Evolutionary conservation across 2,888 invertebrate species (phyloP).

Genomic region (Perizoma affinitatum): DNA sequence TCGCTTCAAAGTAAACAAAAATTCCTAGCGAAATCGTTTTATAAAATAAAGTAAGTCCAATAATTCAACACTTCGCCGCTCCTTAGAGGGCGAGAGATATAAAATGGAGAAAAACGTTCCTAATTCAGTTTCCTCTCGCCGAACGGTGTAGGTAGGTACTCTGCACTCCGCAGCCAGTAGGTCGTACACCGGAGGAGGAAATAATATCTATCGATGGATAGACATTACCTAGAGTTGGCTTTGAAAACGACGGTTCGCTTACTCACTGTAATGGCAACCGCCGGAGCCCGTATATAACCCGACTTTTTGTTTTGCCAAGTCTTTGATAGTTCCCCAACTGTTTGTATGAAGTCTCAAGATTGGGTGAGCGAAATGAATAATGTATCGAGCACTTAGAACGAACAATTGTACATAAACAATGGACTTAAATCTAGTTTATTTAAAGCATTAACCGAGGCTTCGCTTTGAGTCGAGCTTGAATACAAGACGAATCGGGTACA

Average conservation of each 20-base stretch:
- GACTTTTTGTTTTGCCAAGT: conserved; percentile 40
- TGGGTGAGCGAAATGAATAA: conserved; percentile 38
- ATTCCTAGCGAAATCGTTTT: conserved; percentile 71
- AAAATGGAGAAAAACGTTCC: conserved; percentile 78
- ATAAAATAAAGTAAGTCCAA: conserved; percentile 80
- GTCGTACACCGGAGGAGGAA: conserved; percentile 57
- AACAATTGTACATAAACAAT: conserved; percentile 54
- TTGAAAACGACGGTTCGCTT: conserved; percentile 54
- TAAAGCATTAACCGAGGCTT: conserved; percentile 51
- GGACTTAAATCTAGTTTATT: conserved; percentile 53
- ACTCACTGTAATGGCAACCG: conserved; percentile 52
- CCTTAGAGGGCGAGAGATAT: conserved; percentile 70
- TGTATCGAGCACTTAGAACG: conserved; percentile 40
- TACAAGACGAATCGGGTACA: conserved; percentile 68
- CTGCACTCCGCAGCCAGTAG: conserved; percentile 61
- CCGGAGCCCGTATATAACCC: conserved; percentile 37
- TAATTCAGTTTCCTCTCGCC: conserved; percentile 76
- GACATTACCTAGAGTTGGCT: conserved; percentile 51
- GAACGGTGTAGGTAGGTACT: conserved; percentile 59
- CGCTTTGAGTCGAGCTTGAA: conserved; percentile 53
- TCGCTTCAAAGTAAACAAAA: conserved; percentile 72
- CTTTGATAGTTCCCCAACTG: conserved; percentile 41
- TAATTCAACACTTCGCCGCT: conserved; percentile 78
- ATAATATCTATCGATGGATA: conserved; percentile 67
- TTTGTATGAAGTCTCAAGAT: conserved; percentile 32